Evolutionary conservation across 2,797 vertebrate species (phyloP).

Genomic region (Mus spretus): DNA sequence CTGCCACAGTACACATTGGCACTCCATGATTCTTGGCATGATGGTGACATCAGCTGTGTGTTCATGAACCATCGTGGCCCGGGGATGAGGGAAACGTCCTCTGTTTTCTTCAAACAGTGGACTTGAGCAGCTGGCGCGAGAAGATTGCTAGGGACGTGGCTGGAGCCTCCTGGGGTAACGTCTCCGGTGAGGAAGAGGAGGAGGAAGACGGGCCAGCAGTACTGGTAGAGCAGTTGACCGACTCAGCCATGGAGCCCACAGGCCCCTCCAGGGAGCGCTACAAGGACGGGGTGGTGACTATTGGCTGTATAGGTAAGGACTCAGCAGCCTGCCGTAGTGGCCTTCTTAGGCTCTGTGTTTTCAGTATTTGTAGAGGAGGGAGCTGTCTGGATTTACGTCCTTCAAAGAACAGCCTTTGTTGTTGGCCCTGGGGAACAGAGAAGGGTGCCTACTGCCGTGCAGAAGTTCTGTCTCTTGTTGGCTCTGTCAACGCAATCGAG

Average conservation of each 20-base stretch:
- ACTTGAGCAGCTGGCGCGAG: constrained; percentile 95
- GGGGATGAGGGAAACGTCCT: not conserved
- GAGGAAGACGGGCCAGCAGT: constrained; percentile 89
- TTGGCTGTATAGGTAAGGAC: constrained; percentile 94
- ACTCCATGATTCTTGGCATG: not conserved
- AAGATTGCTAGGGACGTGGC: constrained; percentile 94
- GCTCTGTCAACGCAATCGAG: not conserved
- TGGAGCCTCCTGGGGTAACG: constrained; percentile 82
- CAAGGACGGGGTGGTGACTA: constrained; percentile 95
- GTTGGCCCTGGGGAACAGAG: not conserved
- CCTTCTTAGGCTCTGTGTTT: not conserved
- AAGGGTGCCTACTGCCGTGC: not conserved
- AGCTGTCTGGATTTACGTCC: not conserved
- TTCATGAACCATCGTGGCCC: not conserved
- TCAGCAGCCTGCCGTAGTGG: accelerated
- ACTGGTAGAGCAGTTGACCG: constrained; percentile 93
- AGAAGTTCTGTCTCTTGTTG: not conserved
- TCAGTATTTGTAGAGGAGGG: not conserved
- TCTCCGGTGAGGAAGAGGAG: constrained; percentile 86
- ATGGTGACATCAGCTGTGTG: not conserved
- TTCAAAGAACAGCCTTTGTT: not conserved
- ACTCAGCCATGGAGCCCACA: constrained; percentile 92
- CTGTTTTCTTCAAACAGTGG: constrained; percentile 87
- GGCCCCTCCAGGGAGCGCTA: constrained; percentile 91
- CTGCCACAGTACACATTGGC: not conserved